A percentile compares a stretch with the other conserved stretches of the same genome.
These are phyloP conservation scores for Oncorhynchus keta DNA, from an alignment of 2,113 vertebrate genomes.

Conservation along the genomic window DNA sequence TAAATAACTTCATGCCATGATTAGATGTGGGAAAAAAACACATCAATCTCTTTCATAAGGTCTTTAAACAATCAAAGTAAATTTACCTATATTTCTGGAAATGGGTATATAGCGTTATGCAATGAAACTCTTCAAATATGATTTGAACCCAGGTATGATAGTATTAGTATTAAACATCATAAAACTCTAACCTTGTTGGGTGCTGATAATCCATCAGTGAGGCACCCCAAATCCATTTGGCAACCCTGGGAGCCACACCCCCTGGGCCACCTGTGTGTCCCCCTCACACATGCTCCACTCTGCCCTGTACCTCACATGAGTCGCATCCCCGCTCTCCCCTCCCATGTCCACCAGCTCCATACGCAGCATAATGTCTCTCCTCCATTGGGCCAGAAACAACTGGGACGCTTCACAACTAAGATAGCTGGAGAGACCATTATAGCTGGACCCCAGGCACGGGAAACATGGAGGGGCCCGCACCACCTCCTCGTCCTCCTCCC, in stretches of 20 bases:
- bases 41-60: no score
- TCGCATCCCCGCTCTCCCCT: slow-evolving; percentile 43
- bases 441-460: slow-evolving; percentile 44
- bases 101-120: no score
- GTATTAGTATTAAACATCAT: neutral
- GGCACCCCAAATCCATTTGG: slow-evolving; percentile 13
- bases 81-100: no score
- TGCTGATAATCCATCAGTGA: neutral
- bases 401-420: slow-evolving; percentile 30
- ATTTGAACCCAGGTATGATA: no score
- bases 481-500: slow-evolving; percentile 19
- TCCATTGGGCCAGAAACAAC: slow-evolving; percentile 46
- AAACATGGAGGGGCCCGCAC: slow-evolving; percentile 11
- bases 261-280: slow-evolving; percentile 59
- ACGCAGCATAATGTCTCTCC: slow-evolving; percentile 61
- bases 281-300: slow-evolving; percentile 68
- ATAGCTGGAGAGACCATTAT: slow-evolving; percentile 6
- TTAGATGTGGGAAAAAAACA: no score
- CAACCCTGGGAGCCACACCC: slow-evolving; percentile 60
- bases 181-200: neutral
- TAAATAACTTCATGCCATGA: no score
- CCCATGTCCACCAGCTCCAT: slow-evolving; percentile 61
- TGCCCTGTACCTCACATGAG: slow-evolving; percentile 48
- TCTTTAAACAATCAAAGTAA: no score
- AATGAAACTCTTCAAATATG: no score